Conservation (phyloP, 2,113 vertebrate genomes). For the Macaca nemestrina region DNA sequence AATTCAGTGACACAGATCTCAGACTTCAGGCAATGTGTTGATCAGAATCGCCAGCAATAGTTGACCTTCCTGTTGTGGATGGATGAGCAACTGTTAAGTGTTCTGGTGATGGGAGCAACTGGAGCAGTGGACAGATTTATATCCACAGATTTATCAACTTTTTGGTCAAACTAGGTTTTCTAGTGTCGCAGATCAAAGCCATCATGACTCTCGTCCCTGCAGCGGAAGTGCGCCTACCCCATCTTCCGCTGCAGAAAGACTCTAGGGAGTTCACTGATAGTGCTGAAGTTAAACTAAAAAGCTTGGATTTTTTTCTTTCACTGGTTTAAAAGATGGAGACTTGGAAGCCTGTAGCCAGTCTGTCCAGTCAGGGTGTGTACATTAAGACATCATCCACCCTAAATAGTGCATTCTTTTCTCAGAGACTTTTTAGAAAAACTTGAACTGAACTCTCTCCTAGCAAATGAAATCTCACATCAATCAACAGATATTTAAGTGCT, state of each 20-base stretch:
- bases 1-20: constrained; percentile 92
- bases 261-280: constrained; percentile 64
- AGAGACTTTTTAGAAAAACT: constrained; percentile 32
- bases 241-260: constrained; percentile 87
- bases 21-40: constrained; percentile 92
- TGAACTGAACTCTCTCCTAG: neutral
- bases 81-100: constrained; percentile 95
- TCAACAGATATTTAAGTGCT: constrained; percentile 9
- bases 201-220: constrained; percentile 92
- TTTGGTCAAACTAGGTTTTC: constrained; percentile 87
- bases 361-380: neutral
- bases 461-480: neutral
- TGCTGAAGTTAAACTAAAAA: constrained; percentile 84
- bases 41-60: constrained; percentile 79
- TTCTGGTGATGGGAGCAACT: constrained; percentile 88
- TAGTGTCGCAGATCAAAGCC: constrained; percentile 93
- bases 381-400: neutral
- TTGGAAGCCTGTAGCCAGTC: constrained; percentile 23
- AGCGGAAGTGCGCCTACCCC: constrained; percentile 92
- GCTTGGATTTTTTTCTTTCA: constrained; percentile 73
- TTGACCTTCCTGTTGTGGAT: constrained; percentile 90
- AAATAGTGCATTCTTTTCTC: constrained; percentile 37
- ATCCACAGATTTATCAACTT: neutral
- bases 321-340: neutral
- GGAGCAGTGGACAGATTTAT: constrained; percentile 94